Base-by-base conservation (phyloP, 1,140 invertebrate species). In the Scylla paramamosain region DNA sequence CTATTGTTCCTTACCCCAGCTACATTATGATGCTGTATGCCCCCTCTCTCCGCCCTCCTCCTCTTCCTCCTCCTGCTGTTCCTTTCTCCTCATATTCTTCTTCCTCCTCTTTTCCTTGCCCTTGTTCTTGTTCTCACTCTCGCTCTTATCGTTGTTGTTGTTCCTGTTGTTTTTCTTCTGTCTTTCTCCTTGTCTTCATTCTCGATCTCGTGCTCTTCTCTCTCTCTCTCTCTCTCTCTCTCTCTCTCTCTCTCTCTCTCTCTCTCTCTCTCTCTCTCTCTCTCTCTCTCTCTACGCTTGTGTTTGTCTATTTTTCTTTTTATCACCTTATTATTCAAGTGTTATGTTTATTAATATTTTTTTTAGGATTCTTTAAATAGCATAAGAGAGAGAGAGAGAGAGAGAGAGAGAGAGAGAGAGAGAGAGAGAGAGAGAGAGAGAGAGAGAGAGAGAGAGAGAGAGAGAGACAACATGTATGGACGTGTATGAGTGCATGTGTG, bases 181-280 rank as follows among this genome's bases (percentile, higher is more conserved):
- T 52, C 29, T 52, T 32, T 93, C 28, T 88, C 86, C 16, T 31
- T 7, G 10, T 39, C 32, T 39, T 31, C 20, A 7, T 59, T 1
- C 67, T n/a, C 20, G n/a, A n/a, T n/a, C n/a, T n/a, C n/a, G n/a
- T n/a, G n/a, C n/a, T n/a, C n/a, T 48, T 92, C 59, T 92, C 59
- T 92, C 52, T 92, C 91, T 92, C 91, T 92, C 91, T 92, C 59
- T 92, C 91, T 92, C 91, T 92, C 91, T 82, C 91, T 92, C 59
- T 92, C 29, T 92, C 59, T 92, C 91, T 92, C 91, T 92, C 91
- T 92, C 91, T 92, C 91, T 92, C 59, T 91, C 91, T 92, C 91
- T 92, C 91, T 67, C 52, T 67, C 91, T 92, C 28, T 92, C 91
- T 77, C 20, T 77, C 91, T 92, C 91, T 92, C 52, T 91, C 59